These are phyloP conservation scores for Hypercompe scribonia DNA, from an alignment of 2,888 invertebrate genomes.

Conservation along the genomic window DNA sequence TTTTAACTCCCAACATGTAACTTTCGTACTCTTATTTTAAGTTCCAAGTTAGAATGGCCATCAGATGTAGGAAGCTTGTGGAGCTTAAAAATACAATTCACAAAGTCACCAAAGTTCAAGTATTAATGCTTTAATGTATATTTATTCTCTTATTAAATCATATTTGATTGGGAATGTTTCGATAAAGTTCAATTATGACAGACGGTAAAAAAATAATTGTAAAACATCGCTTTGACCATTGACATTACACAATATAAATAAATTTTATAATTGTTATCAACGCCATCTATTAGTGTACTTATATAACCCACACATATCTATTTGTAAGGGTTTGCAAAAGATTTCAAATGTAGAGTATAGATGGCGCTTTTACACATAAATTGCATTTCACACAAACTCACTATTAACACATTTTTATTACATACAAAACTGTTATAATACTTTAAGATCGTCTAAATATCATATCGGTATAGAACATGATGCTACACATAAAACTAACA, in stretches of 20 bases:
- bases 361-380: slow-evolving; percentile 14
- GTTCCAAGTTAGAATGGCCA: background rate
- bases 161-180: background rate
- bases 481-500: background rate
- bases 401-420: background rate
- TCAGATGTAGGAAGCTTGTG: background rate
- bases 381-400: background rate
- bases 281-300: slow-evolving; percentile 12
- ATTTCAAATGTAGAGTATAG: background rate
- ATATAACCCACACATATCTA: background rate
- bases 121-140: background rate
- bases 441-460: background rate
- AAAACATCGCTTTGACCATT: too few relatives aligned
- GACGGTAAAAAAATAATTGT: background rate
- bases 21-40: background rate
- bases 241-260: too few relatives aligned
- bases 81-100: too few relatives aligned
- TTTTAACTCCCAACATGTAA: background rate
- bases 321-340: background rate
- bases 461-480: background rate
- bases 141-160: background rate
- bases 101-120: too few relatives aligned
- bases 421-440: slow-evolving; percentile 3
- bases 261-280: slow-evolving; percentile 9
- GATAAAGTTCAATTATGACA: background rate